A percentile compares a stretch with the other conserved stretches of the same genome.
These are phyloP conservation scores for Tor tambroides DNA, from an alignment of 2,113 vertebrate genomes.

Conservation along the genomic window DNA sequence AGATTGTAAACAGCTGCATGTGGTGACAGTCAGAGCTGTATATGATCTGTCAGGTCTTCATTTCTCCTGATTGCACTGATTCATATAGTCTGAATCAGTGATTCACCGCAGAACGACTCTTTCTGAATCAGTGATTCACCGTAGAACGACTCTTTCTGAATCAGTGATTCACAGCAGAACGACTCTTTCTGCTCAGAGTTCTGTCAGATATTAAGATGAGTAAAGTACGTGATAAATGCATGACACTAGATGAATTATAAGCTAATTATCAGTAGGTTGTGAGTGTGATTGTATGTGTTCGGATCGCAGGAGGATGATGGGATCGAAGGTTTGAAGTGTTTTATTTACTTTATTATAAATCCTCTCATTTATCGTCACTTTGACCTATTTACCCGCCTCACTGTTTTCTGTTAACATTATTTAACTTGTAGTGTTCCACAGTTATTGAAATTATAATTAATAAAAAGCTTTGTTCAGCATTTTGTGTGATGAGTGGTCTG, in stretches of 20 bases:
- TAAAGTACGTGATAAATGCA: background rate
- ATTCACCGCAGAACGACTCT: too few species aligned
- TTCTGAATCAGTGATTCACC: too few species aligned
- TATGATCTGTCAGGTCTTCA: background rate
- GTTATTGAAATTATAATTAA: conserved; percentile 57
- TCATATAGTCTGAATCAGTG: background rate
- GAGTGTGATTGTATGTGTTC: background rate
- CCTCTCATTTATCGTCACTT: background rate
- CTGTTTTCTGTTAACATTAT: conserved; percentile 3
- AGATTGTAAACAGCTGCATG: background rate
- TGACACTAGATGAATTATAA: background rate
- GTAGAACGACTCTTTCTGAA: too few species aligned
- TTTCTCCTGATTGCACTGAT: background rate
- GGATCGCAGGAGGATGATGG: too few species aligned
- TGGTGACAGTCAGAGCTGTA: background rate
- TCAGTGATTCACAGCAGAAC: too few species aligned
- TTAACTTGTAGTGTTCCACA: conserved; percentile 63
- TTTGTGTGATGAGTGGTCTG: too few species aligned
- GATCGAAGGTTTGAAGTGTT: background rate
- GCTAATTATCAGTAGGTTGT: background rate
- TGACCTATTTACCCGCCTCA: background rate
- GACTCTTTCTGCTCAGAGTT: too few species aligned
- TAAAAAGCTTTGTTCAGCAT: conserved; percentile 60
- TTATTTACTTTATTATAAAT: conserved; percentile 44
- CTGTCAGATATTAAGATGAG: background rate